Conservation (phyloP, 2,113 vertebrate genomes). For the Todiramphus chloris region DNA sequence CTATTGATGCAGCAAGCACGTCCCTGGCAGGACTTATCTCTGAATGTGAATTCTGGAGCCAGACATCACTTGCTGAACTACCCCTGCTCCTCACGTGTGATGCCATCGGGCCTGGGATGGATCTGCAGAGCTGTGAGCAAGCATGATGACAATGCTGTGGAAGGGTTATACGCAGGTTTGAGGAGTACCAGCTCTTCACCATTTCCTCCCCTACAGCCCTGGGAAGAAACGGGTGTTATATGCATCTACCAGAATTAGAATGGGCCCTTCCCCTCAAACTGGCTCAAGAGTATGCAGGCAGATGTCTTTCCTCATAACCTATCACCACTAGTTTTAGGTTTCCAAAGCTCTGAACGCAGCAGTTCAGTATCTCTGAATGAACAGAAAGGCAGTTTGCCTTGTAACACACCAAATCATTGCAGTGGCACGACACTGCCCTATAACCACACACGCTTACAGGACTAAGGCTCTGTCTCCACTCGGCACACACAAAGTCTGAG, state of each 20-base stretch:
- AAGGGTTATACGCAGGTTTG: not conserved
- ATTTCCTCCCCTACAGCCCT: not conserved
- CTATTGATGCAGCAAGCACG: fast-evolving
- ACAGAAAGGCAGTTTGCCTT: not conserved
- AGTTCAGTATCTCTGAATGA: not conserved
- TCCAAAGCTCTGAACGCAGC: not conserved
- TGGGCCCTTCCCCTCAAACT: not conserved
- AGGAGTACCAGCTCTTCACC: not conserved
- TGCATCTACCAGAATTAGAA: not conserved
- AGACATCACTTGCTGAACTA: not conserved
- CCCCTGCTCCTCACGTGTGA: not conserved
- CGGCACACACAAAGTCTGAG: not conserved
- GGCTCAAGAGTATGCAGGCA: not conserved
- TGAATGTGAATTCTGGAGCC: not conserved
- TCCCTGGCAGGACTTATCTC: not conserved
- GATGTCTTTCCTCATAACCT: not conserved
- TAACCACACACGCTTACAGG: too few relatives aligned
- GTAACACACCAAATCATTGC: not conserved
- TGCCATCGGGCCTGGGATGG: not conserved
- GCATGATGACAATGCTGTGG: not conserved
- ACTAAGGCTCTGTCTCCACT: not conserved
- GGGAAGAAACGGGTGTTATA: not conserved
- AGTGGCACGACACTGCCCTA: fast-evolving
- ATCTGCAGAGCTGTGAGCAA: not conserved
- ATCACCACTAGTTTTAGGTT: not conserved